Base-by-base conservation (phyloP, 2,797 vertebrate species). In the Danio kyathit region DNA sequence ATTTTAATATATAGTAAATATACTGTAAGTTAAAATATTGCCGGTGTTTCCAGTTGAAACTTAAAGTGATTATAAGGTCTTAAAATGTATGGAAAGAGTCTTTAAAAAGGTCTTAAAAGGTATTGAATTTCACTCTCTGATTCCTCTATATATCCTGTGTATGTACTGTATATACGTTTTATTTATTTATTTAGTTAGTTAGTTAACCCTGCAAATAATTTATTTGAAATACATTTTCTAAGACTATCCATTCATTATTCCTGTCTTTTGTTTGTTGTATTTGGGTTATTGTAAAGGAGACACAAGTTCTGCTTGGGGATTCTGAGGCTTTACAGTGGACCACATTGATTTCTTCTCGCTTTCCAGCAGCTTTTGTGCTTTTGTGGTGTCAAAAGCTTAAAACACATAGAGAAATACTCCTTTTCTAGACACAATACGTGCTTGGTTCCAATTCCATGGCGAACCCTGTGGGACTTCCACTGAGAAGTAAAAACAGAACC, bases 361-460 rank as follows among this genome's bases (percentile, higher is more conserved):
- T 74, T 59, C 16, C 46, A 43, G 49, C 74, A 14, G 67, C 43
- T 43, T 66, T 13, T 57, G 72, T n/a, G 29, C 52, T 72, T 64
- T 71, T 48, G 60, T 57, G 57, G 51, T 84, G 51, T 64, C 69
- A 73, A 82, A 83, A 74, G 60, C 17, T 72, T 75, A 48, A 54
- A 70, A 81, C 77, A 54, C 61, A 61, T 79, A 6, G 74, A 86
- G 73, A 89, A 83, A 79, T 78, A 83, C 78, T 85, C 43, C 63
- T 80, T 83, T 79, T 60, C 87, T 80, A 82, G 76, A 82, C 82
- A 86, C 71, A 64, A 84, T 73, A 73, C 76, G 76, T 81, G 64
- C 76, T 85, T 84, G 84, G 87, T 82, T 82, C 85, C 85, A 76
- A 74, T 84, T 87, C 79, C 56, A 5, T 79, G 71, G 87, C 76